These are phyloP conservation scores for Tetragnatha montana DNA, from an alignment of 2,888 invertebrate genomes.

Conservation along the genomic window DNA sequence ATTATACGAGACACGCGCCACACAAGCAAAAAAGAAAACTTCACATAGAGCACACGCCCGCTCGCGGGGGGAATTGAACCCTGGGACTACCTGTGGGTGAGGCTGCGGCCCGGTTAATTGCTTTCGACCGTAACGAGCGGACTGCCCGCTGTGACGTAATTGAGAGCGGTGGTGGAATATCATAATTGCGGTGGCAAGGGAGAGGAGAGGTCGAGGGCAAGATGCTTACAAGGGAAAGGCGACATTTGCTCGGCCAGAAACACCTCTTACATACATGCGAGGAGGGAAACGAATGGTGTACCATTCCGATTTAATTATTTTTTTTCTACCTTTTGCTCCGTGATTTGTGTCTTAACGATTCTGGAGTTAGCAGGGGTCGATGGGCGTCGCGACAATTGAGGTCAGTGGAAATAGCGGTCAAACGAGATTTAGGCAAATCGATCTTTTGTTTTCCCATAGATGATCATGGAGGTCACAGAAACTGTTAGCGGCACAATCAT, in stretches of 20 bases:
- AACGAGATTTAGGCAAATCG: too few species aligned
- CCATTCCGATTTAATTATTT: slow-evolving; percentile 1
- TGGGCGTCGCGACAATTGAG: too few species aligned
- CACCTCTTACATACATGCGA: slow-evolving; percentile 21
- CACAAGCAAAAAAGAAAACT: too few species aligned
- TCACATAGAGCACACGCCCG: neutral
- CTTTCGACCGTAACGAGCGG: slow-evolving; percentile 46
- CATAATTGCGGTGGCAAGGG: slow-evolving; percentile 41
- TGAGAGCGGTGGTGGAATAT: slow-evolving; percentile 53
- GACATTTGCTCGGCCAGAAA: slow-evolving; percentile 44
- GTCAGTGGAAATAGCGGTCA: too few species aligned
- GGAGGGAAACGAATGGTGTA: neutral
- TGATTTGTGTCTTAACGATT: neutral
- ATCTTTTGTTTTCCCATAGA: too few species aligned
- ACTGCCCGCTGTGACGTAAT: slow-evolving; percentile 63
- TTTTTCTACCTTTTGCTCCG: neutral
- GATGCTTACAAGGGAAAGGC: slow-evolving; percentile 61
- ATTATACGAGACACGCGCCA: too few species aligned
- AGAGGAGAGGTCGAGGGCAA: slow-evolving; percentile 50
- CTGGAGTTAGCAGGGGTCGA: neutral
- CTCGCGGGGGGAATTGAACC: neutral
- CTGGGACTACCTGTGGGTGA: slow-evolving; percentile 21
- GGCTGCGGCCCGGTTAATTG: slow-evolving; percentile 60
- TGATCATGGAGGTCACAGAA: too few species aligned
- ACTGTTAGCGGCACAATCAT: too few species aligned